A percentile compares a stretch with the other conserved stretches of the same genome.
These are phyloP conservation scores for Hydrocynus forskahlii DNA, from an alignment of 2,797 vertebrate genomes.

Conservation along the genomic window DNA sequence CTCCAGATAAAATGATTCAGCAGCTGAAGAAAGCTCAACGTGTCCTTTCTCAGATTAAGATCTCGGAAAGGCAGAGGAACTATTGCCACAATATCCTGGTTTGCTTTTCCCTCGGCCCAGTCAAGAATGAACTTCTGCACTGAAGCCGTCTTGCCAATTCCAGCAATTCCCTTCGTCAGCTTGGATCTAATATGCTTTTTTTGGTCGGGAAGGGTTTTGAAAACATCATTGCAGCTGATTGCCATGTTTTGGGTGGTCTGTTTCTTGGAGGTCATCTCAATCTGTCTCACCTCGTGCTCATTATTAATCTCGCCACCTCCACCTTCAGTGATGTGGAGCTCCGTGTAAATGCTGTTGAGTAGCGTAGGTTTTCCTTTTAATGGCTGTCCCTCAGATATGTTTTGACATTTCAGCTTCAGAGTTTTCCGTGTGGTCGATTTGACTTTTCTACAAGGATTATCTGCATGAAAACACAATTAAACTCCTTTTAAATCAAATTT, in stretches of 20 bases:
- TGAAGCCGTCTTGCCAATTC: neutral
- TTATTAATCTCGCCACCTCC: neutral
- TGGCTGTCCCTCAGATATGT: no score
- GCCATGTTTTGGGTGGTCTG: neutral
- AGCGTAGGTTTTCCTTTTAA: no score
- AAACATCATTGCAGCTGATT: neutral
- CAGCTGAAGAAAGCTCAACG: neutral
- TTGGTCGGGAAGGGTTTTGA: neutral
- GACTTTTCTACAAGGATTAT: no score
- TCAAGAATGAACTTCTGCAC: constrained; percentile 1
- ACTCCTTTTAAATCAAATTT: no score
- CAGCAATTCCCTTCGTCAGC: neutral
- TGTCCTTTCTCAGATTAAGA: neutral
- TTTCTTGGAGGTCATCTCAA: neutral
- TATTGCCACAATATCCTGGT: neutral
- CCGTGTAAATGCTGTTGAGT: neutral
- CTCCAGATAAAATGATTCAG: neutral
- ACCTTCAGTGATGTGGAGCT: neutral
- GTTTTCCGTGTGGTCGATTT: no score
- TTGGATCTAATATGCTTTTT: neutral
- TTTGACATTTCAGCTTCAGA: no score
- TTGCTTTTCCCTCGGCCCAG: neutral
- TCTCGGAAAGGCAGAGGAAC: neutral
- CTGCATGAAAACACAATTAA: no score
- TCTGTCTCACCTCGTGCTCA: neutral